Base-by-base conservation (phyloP, 2,888 invertebrate genomes). In the Drosophila yooni region DNA sequence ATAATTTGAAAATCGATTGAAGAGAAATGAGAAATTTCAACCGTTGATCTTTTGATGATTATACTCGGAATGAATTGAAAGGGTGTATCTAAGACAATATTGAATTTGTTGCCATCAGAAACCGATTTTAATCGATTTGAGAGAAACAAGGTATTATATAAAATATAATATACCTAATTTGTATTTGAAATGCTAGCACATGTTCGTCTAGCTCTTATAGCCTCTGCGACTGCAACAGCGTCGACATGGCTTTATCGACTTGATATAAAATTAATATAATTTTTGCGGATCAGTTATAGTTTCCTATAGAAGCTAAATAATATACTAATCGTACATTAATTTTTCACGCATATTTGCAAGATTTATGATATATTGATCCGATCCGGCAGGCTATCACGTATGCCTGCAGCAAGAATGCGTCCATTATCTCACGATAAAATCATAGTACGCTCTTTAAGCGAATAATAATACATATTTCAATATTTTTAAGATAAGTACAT, bases 401-500 rank as follows among this genome's bases (percentile, higher is more conserved):
- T 5, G n/a, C n/a, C 10, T n/a, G 21, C 5, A 43, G 40, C 21
- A 43, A n/a, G 40, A 2, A 43, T 21, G 21, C 2, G 11, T 21
- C 21, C 5, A 43, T 43, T n/a, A 43, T 43, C 43, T 21, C 21
- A 43, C 11, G 11, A 43, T 21, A 2, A 43, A 21, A 11, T 11
- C 21, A 11, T 21, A 2, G 11, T 43, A 43, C 5, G 11, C 21
- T 5, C 43, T 43, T 21, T 43, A 11, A 11, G 21, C 2, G 10
- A 31, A 31, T 18, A 50, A 27, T 27, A 10, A 50, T 27, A 50
- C 50, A 18, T 18, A 27, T 27, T 50, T 18, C 6, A 18, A 50
- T 5, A 50, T 36, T 25, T 11, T 27, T 5, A 50, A 11, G n/a
- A 59, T 60, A 43, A 31, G 21, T 63, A 67, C 64, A 5, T 79